phyloP scores from a whole-genome alignment of 1,140 invertebrate species.

The Goniozus legneri region DNA sequence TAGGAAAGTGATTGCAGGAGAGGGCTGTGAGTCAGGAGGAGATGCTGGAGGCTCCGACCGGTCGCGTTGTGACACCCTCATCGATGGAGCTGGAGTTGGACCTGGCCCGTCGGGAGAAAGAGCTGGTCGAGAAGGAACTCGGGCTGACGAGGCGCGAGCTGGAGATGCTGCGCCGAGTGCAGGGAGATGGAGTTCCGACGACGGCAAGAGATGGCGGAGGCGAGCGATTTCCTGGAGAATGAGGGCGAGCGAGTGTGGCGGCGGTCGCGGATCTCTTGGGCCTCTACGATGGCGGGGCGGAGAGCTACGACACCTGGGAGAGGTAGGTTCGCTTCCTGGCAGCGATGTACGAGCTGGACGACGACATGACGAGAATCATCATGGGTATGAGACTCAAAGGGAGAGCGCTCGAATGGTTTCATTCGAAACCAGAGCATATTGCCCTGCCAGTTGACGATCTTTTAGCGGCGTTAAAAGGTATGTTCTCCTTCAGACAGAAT shows the following conservation, averaged over 20 bases:
- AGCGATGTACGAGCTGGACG: not conserved
- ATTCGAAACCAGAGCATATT: not conserved
- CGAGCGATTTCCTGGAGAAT: too few relatives aligned
- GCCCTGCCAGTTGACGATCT: not conserved
- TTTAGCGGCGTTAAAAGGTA: not conserved
- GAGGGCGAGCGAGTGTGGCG: slow-evolving; percentile 1
- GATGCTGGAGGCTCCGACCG: too few relatives aligned
- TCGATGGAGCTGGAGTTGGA: too few relatives aligned
- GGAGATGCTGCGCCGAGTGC: too few relatives aligned
- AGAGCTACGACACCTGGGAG: not conserved
- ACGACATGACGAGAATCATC: not conserved
- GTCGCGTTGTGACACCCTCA: too few relatives aligned
- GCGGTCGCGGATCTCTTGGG: not conserved
- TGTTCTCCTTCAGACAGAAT: not conserved
- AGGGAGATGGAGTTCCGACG: too few relatives aligned
- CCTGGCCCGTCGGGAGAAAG: too few relatives aligned
- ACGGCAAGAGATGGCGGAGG: too few relatives aligned
- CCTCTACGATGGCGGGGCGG: not conserved
- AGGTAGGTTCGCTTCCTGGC: not conserved
- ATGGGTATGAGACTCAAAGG: not conserved
- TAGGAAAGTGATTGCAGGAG: too few relatives aligned
- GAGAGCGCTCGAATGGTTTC: not conserved
- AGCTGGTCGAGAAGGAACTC: too few relatives aligned
- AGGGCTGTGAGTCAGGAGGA: too few relatives aligned
- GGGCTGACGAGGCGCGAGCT: too few relatives aligned